These are phyloP conservation scores for Thamnaconus septentrionalis DNA, from an alignment of 2,113 vertebrate genomes.

Conservation along the genomic window DNA sequence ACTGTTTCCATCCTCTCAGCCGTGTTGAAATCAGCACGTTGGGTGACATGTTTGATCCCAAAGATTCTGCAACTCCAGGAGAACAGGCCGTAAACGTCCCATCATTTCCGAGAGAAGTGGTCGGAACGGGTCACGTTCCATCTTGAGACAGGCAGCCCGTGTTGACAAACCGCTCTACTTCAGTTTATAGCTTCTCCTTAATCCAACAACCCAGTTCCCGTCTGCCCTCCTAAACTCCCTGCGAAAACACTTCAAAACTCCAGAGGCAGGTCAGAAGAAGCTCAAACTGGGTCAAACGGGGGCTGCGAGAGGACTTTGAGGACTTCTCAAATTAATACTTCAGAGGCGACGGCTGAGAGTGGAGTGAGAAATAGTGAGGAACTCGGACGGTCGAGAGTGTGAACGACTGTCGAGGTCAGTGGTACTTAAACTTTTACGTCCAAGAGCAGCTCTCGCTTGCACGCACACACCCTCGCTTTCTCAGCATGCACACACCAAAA, in stretches of 20 bases:
- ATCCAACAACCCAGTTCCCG: too few species aligned
- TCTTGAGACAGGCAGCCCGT: constrained; percentile 5
- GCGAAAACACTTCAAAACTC: constrained; percentile 10
- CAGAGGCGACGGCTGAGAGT: constrained; percentile 36
- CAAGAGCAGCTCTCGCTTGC: not conserved
- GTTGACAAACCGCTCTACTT: constrained; percentile 3
- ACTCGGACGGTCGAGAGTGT: constrained; percentile 18
- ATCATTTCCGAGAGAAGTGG: not conserved
- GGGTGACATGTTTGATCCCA: too few species aligned
- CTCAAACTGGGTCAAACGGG: constrained; percentile 31
- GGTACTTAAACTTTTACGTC: constrained; percentile 9
- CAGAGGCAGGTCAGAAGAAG: constrained; percentile 12
- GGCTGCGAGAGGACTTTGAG: constrained; percentile 11
- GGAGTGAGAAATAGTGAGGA: constrained; percentile 11
- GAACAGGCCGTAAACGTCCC: too few species aligned
- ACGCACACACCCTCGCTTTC: not conserved
- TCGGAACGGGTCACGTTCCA: constrained; percentile 10
- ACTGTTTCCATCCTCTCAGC: too few species aligned
- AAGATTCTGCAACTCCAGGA: too few species aligned
- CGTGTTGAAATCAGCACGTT: too few species aligned
- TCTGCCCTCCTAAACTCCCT: too few species aligned
- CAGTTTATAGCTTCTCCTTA: too few species aligned
- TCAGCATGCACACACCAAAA: constrained; percentile 5
- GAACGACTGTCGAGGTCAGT: constrained; percentile 22
- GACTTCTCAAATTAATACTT: constrained; percentile 30